These are phyloP conservation scores for Leptinotarsa juncta DNA, from an alignment of 2,888 invertebrate species.

Conservation along the genomic window DNA sequence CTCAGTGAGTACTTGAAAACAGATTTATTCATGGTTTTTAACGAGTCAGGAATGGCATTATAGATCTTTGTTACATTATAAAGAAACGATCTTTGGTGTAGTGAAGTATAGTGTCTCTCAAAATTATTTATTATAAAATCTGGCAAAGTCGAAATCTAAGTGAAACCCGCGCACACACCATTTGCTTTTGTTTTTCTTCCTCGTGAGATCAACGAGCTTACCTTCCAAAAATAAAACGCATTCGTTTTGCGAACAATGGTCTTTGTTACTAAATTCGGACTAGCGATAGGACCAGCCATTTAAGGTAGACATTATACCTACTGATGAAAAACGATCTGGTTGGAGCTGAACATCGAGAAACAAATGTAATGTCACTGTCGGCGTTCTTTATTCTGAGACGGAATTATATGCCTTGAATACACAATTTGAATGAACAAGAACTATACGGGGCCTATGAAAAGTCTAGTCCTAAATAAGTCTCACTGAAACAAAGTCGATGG, in stretches of 20 bases:
- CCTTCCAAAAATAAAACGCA: constrained; percentile 16
- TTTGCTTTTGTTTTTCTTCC: neutral
- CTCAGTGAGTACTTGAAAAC: too few species aligned
- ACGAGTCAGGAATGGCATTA: too few species aligned
- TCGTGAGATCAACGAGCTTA: constrained; percentile 10
- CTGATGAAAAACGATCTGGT: neutral
- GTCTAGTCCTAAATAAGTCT: too few species aligned
- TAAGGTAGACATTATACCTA: constrained; percentile 11
- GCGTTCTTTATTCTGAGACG: constrained; percentile 1
- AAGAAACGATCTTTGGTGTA: too few species aligned
- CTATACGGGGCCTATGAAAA: too few species aligned
- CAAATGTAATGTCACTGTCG: constrained; percentile 20
- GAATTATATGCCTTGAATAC: neutral
- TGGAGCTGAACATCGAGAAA: neutral
- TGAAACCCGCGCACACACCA: neutral
- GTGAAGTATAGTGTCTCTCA: too few species aligned
- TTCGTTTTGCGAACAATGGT: constrained; percentile 22
- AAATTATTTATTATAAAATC: neutral
- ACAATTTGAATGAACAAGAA: neutral
- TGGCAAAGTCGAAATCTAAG: neutral
- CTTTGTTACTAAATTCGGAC: constrained; percentile 17
- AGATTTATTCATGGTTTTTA: too few species aligned
- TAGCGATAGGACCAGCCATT: constrained; percentile 15
- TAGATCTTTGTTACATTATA: too few species aligned
- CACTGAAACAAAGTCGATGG: too few species aligned